These are phyloP conservation scores for Emydoidea blandingii DNA, from an alignment of 2,797 vertebrate genomes.

Conservation along the genomic window DNA sequence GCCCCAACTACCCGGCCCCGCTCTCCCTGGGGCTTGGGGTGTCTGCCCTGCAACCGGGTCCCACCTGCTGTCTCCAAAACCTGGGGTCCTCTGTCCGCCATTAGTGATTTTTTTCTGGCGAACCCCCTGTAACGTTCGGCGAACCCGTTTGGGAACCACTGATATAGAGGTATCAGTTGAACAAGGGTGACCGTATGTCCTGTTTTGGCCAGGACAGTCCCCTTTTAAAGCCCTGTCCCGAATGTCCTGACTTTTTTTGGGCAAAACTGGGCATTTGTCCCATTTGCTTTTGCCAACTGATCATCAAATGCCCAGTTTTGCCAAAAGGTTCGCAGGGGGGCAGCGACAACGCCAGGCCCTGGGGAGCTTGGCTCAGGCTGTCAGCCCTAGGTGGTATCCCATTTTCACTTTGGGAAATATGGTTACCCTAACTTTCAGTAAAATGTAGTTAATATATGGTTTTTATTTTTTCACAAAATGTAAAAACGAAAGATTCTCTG, in stretches of 20 bases:
- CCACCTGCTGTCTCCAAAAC: too few relatives aligned
- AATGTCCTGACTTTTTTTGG: too few relatives aligned
- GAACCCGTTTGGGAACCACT: too few relatives aligned
- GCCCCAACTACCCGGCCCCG: too few relatives aligned
- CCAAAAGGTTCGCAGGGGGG: accelerated
- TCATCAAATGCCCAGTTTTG: neutral
- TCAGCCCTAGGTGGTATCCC: neutral
- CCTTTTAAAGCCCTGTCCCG: neutral
- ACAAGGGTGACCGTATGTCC: neutral
- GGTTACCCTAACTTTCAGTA: neutral
- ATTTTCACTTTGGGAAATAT: neutral
- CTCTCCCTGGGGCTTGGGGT: too few relatives aligned
- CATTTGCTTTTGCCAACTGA: neutral
- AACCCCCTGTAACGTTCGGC: too few relatives aligned
- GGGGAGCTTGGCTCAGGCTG: neutral
- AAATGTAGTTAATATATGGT: neutral
- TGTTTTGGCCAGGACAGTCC: neutral
- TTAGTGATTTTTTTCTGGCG: too few relatives aligned
- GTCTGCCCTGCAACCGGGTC: too few relatives aligned
- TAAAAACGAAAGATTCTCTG: neutral
- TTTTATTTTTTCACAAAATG: neutral
- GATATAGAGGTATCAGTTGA: neutral
- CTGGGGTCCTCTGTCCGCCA: too few relatives aligned
- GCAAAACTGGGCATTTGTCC: neutral
- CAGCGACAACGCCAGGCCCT: neutral